Evolutionary conservation across 2,113 vertebrate genomes (phyloP).

Genomic region (Tursiops truncatus): DNA sequence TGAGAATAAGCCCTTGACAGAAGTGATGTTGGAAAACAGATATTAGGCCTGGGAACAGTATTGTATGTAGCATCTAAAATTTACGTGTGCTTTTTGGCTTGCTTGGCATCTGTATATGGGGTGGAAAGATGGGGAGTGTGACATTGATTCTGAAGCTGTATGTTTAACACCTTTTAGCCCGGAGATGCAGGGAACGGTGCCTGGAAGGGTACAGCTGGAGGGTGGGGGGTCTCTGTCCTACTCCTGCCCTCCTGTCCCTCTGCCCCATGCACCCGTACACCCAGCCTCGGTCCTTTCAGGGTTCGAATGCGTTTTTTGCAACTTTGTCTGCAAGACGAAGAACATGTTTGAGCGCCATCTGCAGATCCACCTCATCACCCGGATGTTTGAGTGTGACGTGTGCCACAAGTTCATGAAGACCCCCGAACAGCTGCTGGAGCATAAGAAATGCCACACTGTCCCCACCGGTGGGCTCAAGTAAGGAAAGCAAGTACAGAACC

Average conservation of each 20-base stretch:
- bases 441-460: conserved; percentile 99
- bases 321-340: conserved; percentile 99
- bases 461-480: conserved; percentile 99
- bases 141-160: not conserved
- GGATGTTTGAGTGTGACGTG: conserved; percentile 99
- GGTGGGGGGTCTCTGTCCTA: not conserved
- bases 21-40: not conserved
- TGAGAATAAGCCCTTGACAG: not conserved
- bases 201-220: not conserved
- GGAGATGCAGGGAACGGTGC: not conserved
- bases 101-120: not conserved
- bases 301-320: conserved; percentile 99
- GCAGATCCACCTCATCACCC: conserved; percentile 99
- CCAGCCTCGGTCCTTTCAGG: conserved; percentile 85
- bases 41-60: not conserved
- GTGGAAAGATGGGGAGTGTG: not conserved
- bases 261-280: conserved; percentile 49
- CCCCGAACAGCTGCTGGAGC: conserved; percentile 98
- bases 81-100: not conserved
- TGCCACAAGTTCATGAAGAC: conserved; percentile 99
- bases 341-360: conserved; percentile 98
- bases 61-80: not conserved
- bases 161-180: not conserved
- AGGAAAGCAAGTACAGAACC: conserved; percentile 99
- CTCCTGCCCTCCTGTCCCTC: not conserved